Conservation (phyloP, 1,140 invertebrate species). For the Brachionus plicatilis region DNA sequence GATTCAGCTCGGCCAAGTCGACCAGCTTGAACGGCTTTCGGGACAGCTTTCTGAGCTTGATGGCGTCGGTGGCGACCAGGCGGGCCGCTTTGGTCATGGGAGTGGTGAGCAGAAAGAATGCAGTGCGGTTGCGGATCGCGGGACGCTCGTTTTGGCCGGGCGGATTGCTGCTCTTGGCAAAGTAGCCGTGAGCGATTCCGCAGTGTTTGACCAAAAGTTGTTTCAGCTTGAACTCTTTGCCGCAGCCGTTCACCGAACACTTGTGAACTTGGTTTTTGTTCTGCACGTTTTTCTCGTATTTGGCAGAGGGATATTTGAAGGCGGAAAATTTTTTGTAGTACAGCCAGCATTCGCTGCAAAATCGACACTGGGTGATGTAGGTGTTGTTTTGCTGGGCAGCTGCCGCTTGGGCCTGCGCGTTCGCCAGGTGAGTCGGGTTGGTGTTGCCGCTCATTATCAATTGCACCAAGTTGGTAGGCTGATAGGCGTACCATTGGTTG, state of each 20-base stretch:
- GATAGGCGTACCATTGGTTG: constrained; percentile 92
- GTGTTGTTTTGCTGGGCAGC: constrained; percentile 59
- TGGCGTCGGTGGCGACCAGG: constrained; percentile 48
- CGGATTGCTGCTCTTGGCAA: constrained; percentile 10
- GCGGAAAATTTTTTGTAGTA: constrained; percentile 99
- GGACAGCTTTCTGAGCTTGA: background rate
- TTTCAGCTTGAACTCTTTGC: constrained; percentile 30
- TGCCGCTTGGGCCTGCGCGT: background rate
- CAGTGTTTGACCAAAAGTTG: constrained; percentile 13
- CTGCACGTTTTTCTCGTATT: background rate
- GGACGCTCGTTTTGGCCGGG: constrained; percentile 13
- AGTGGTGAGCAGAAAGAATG: constrained; percentile 83
- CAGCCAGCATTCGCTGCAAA: constrained; percentile 87
- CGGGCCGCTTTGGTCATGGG: constrained; percentile 78
- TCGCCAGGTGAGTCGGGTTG: constrained; percentile 1
- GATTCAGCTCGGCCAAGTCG: constrained; percentile 17
- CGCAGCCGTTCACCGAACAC: constrained; percentile 15
- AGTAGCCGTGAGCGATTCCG: constrained; percentile 21
- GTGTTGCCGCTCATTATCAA: constrained; percentile 37
- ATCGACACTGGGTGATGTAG: constrained; percentile 64
- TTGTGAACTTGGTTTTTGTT: constrained; percentile 36
- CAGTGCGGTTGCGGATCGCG: constrained; percentile 63
- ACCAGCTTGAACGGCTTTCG: constrained; percentile 29
- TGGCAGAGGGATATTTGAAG: constrained; percentile 64
- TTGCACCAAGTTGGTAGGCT: constrained; percentile 62